phyloP scores from a whole-genome alignment of 1,140 invertebrate species.

The Cephus cinctus region DNA sequence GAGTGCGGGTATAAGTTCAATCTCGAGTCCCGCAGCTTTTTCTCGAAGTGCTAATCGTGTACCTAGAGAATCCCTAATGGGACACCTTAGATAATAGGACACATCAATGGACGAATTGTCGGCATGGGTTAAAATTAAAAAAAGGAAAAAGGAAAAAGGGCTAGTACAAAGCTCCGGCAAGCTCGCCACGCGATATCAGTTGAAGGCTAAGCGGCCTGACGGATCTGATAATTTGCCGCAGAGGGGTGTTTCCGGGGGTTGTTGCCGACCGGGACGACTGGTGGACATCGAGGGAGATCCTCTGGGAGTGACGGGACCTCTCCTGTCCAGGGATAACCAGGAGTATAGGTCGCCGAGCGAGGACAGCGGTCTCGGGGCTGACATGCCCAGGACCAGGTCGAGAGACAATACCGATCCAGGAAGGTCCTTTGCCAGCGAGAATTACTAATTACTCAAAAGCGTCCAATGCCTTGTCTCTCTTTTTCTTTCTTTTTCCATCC shows the following conservation, averaged over 20 bases:
- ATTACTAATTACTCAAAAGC: no score
- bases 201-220: conserved; percentile 26
- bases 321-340: conserved; percentile 52
- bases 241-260: conserved; percentile 40
- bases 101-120: no score
- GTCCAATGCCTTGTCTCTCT: no score
- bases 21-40: no score
- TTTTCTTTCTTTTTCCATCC: conserved; percentile 5
- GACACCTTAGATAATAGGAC: no score
- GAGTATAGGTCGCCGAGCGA: conserved; percentile 78
- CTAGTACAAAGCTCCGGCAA: conserved; percentile 34
- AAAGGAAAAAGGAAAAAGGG: no score
- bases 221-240: conserved; percentile 49
- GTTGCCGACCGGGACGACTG: conserved; percentile 55
- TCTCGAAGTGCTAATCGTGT: no score
- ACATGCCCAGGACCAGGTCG: conserved; percentile 64
- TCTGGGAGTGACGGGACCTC: conserved; percentile 53
- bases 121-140: no score
- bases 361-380: conserved; percentile 79
- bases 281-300: conserved; percentile 62
- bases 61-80: no score
- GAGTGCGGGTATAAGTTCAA: no score
- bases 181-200: conserved; percentile 9
- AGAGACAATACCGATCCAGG: neutral
- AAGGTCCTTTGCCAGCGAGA: neutral